phyloP scores from a whole-genome alignment of 2,888 invertebrate genomes.

The Zonitis immaculata region DNA sequence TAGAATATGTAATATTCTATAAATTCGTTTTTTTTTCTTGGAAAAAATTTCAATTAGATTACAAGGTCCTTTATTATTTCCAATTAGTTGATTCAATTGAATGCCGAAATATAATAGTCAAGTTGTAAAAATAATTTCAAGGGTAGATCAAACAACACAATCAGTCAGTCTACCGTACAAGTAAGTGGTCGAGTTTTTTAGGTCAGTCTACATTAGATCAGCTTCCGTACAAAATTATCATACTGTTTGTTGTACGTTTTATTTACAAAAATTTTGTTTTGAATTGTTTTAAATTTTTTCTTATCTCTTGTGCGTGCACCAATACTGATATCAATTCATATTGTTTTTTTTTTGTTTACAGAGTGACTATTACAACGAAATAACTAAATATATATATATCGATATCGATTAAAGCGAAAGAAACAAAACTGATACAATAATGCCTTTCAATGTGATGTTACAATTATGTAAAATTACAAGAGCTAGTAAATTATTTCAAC shows the following conservation, averaged over 20 bases:
- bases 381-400: not conserved
- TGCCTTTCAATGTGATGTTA: conserved; percentile 50
- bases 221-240: conserved; percentile 25
- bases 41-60: not conserved
- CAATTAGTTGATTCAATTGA: not conserved
- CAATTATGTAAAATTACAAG: conserved; percentile 80
- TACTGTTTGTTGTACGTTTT: conserved; percentile 28
- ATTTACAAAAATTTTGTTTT: not conserved
- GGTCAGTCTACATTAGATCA: conserved; percentile 34
- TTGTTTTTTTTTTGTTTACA: not conserved
- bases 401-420: not conserved
- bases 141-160: conserved; percentile 6
- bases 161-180: conserved; percentile 11
- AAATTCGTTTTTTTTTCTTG: not conserved
- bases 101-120: conserved; percentile 11
- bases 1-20: no score
- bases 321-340: not conserved
- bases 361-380: not conserved
- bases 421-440: conserved; percentile 30
- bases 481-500: conserved; percentile 71
- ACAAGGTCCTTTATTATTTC: not conserved
- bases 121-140: conserved; percentile 30
- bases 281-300: not conserved
- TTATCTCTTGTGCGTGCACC: not conserved
- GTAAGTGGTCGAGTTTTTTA: conserved; percentile 21